Base-by-base conservation (phyloP, 2,888 invertebrate genomes). In the Alsophila aescularia region DNA sequence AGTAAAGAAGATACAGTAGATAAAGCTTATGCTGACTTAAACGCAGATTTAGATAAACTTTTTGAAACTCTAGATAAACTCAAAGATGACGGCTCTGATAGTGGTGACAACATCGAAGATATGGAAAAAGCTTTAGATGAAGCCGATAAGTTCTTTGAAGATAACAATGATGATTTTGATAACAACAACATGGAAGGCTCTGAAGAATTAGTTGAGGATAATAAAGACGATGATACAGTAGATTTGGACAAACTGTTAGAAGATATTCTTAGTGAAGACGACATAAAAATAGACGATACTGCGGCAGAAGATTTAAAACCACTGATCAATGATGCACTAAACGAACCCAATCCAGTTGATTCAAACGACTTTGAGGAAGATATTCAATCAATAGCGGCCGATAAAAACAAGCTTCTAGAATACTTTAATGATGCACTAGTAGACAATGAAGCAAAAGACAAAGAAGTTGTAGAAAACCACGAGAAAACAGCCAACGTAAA, bases 51-150 rank as follows among this genome's bases (percentile, higher is more conserved):
- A 27, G 72, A 77, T 12, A 74, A 77, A 49, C 60, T 89, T 18
- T 72, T 81, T 50, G 77, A 77, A 43, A 82, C 80, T 10, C 62
- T 79, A 45, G 66, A 77, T 9, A 82, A 85, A 64, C 66, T 87
- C 8, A 65, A 58, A 12, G 60, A 67, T 24, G 66, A 72, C 10
- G 57, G 52, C 6, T 52, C 67, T 3, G 56, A 67, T 7, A 53
- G 64, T 9, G 61, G 53, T 0, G 57, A 50, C n/a, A 53, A 54
- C 21, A 53, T 64, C 8, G 58, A 60, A 9, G 43, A 60, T 13
- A 45, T 18, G 0, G 56, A 70, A 4, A 55, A 48, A 45, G 41
- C 48, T 52, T 36, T 58, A 9, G 60, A 64, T 45, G 66, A 66
- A 8, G 60, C 68, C 27, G 64, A 70, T 1, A 54, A 57, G 8